Evolutionary conservation across 1,140 invertebrate genomes (phyloP), one percentile per base, ranked within the genome.

Genomic region (Drosophila kohkoa): DNA sequence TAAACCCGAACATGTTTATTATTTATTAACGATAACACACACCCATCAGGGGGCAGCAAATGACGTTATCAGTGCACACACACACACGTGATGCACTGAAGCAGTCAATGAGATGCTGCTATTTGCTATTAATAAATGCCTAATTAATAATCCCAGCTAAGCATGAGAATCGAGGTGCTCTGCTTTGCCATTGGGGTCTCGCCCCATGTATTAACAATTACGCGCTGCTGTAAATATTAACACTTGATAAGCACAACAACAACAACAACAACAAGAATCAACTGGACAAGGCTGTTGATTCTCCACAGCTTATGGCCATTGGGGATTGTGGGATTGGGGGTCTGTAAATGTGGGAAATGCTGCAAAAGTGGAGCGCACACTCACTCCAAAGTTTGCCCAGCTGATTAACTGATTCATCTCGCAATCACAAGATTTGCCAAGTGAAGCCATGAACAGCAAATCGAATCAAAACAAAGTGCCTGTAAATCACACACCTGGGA

Each of bases 81-180:
- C 20, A 25, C 20, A 25, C 20, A 73, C 70, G 70, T 73, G 70
- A 59, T 41, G 46, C n/a, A 25, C 35, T 20, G 13, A 35, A 57
- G 11, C 57, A 43, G 15, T 49, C 49, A 63, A 16, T 30, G 59
- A 55, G 55, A 35, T 52, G 55, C 48, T 52, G 13, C 25, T 65
- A 73, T 73, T 73, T 71, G 73, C 32, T 41, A 66, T 66, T 66
- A 60, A 62, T 49, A 66, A 64, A 73, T 60, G 69, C 69, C 68
- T 57, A 72, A 76, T 72, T 76, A 62, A 76, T 76, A 72, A 76
- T 60, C 38, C 10, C 54, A 43, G 13, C 69, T 72, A 68, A 72
- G 20, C 72, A 72, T 15, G 54, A 35, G 28, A 54, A 32, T 25
- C 6, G 5, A 54, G 51, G 51, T 58, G 45, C 30, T 32, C 30